phyloP scores from a whole-genome alignment of 2,797 vertebrate species.

The Myiothlypis coronata region DNA sequence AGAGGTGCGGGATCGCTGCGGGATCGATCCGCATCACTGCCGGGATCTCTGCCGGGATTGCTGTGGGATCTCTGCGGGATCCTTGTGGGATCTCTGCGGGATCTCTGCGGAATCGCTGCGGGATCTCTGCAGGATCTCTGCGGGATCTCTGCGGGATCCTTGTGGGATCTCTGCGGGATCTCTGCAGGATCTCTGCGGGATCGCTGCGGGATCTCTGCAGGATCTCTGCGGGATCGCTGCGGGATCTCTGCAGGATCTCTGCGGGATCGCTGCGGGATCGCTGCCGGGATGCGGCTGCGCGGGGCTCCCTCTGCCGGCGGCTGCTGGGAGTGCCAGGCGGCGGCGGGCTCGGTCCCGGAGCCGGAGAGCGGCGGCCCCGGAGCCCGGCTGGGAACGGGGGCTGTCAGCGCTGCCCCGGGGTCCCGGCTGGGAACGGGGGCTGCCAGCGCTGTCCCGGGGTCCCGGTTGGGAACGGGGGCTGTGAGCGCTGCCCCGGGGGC shows the following conservation, averaged over 20 bases:
- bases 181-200: rapidly evolving
- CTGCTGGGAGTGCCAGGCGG: not conserved
- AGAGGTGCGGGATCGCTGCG: not conserved
- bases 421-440: no score
- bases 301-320: not conserved
- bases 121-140: no score
- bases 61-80: not conserved
- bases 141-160: no score
- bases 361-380: not conserved
- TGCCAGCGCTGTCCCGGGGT: rapidly evolving
- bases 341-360: not conserved
- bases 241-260: not conserved
- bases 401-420: not conserved
- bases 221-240: no score
- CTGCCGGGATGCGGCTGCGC: not conserved
- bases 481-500: not conserved
- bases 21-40: no score
- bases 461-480: no score
- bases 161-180: not conserved
- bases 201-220: not conserved
- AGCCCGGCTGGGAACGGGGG: no score
- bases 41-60: rapidly evolving
- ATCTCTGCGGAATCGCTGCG: not conserved
- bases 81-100: rapidly evolving
- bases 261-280: no score